Base-by-base conservation (phyloP, 2,797 vertebrate genomes). In the Gadopsis marmoratus region DNA sequence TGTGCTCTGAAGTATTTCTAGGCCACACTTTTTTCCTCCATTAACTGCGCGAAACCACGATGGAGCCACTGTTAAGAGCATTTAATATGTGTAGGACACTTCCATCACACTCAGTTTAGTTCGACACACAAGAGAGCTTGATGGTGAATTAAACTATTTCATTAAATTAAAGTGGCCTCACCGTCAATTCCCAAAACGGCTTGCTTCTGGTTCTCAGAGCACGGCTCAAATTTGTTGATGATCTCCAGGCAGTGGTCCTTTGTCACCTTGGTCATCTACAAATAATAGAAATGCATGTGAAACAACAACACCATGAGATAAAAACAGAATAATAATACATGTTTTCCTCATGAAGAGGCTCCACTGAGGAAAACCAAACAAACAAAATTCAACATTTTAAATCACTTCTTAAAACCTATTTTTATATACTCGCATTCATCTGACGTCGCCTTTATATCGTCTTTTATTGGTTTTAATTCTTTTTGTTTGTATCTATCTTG, bases 161-260 rank as follows among this genome's bases (percentile, higher is more conserved):
- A 26, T 26, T 26, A 58, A 62, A 54, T 31, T 6, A 1, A 74
- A 63, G 12, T 5, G 1, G 73, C 74, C 96, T 93, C 92, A 99
- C 98, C 98, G 11, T 99, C 98, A 17, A 99, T 99, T 19, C 98
- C 98, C 85, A 99, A 87, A 66, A 97, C 95, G 3, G 93, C 96
- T 23, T 96, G 95, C 51, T 95, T 95, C 93, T 96, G 96, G 94
- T 98, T 99, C 74, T 98, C 97, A 0, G 93, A 93, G 89, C 97
- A 99, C 0, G 98, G 98, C 91, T 99, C 98, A 85, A 99, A 99
- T 78, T 98, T 98, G 83, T 93, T 90, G 65, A 99, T 95, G 58
- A 99, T 96, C 84, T 97, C 97, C 81, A 94, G 88, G 82, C 98
- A 99, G 76, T 97, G 96, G 39, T 99, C 97, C 29, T 96, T 96